These are phyloP conservation scores for Steatornis caripensis DNA, from an alignment of 2,113 vertebrate species.

Conservation along the genomic window DNA sequence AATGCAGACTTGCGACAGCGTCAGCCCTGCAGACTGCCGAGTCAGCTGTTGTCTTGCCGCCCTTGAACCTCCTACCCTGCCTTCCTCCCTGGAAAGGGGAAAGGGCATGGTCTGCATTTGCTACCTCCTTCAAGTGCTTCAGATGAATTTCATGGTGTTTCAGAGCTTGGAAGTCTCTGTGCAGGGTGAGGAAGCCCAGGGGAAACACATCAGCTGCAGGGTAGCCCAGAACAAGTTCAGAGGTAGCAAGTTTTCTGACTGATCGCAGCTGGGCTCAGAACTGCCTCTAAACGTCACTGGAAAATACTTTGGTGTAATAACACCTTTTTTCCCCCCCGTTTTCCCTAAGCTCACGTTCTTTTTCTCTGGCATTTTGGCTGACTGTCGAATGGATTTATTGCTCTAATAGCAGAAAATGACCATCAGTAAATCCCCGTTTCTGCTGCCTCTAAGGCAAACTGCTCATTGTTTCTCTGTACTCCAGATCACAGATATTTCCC, in stretches of 20 bases:
- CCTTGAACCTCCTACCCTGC: not conserved
- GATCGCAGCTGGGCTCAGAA: not conserved
- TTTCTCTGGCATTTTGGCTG: conserved; percentile 11
- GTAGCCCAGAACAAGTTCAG: not conserved
- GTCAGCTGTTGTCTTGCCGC: not conserved
- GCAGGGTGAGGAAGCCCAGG: not conserved
- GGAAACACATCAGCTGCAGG: not conserved
- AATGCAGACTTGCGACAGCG: not conserved
- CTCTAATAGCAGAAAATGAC: conserved; percentile 32
- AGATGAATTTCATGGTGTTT: not conserved
- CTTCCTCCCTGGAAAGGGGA: not conserved
- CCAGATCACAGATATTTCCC: not conserved
- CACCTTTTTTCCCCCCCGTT: not conserved
- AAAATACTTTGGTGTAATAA: conserved; percentile 12
- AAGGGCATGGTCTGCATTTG: not conserved
- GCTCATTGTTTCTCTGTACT: not conserved
- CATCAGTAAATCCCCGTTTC: not conserved
- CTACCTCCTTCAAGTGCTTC: not conserved
- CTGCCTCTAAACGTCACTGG: conserved; percentile 3
- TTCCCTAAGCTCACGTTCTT: not conserved
- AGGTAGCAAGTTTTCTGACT: not conserved
- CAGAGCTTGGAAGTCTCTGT: not conserved
- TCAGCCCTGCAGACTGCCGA: not conserved
- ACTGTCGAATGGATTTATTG: conserved; percentile 11
- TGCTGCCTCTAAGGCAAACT: not conserved